Base-by-base conservation (phyloP, 2,797 vertebrate species). In the Iguana delicatissima region DNA sequence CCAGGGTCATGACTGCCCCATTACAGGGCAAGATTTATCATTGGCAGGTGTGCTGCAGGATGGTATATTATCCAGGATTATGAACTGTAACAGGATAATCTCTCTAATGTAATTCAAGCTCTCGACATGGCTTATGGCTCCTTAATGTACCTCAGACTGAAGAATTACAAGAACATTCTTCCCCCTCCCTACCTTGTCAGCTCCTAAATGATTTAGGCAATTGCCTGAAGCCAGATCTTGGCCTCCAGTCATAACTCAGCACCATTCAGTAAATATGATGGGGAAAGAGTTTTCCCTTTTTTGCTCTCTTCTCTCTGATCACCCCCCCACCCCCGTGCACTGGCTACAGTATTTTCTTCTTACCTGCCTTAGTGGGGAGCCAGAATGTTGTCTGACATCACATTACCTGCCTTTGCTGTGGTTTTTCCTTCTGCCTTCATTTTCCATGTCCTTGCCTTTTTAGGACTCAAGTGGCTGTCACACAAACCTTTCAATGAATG, bases 111-210 rank as follows among this genome's bases (percentile, higher is more conserved):
- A 99, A 99, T 99, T 98, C 98, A 98, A 99, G 98, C 98, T 98
- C 98, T 98, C 97, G 98, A 98, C 98, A 98, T 98, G 97, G 97
- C 97, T 98, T 98, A 99, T 99, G 99, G 98, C 98, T 98, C 98
- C 98, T 98, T 99, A 99, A 99, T 99, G 98, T 98, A 98, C 98
- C 98, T 98, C 98, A 98, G 98, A 99, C 98, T 98, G 98, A 98
- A 98, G 98, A 98, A 98, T 98, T 98, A 98, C 97, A 98, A 97
- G 97, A 97, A 97, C 97, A 97, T 96, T 96, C 96, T 94, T 95
- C 96, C 96, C 96, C 97, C 97, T 97, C 97, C 97, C 96, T 95
- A 96, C 96, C 97, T 97, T 98, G 98, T 99, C 98, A 98, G 96
- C 96, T 97, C 98, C 97, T 98, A 97, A 97, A 98, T 99, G 98